phyloP scores from a whole-genome alignment of 2,113 vertebrate species.

The Rana temporaria region DNA sequence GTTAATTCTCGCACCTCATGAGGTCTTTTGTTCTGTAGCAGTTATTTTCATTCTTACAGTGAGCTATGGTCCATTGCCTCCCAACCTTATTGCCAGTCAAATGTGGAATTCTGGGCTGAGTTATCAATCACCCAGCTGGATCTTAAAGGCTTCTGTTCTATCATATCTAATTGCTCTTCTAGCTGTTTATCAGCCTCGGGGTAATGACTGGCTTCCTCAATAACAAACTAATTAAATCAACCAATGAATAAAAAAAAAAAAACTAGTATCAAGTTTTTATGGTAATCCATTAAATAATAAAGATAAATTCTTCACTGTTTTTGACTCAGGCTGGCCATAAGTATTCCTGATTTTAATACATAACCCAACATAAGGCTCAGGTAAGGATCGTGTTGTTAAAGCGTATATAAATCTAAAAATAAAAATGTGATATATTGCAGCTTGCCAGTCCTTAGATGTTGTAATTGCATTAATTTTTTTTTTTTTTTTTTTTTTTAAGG shows the following conservation, averaged over 20 bases:
- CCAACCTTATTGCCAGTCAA: conserved; percentile 66
- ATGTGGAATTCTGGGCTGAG: conserved; percentile 77
- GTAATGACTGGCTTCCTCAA: conserved; percentile 81
- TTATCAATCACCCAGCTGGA: conserved; percentile 86
- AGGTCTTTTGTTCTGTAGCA: not conserved
- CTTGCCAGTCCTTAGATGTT: no score
- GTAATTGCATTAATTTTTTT: no score
- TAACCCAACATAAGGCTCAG: no score
- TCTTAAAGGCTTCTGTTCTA: conserved; percentile 81
- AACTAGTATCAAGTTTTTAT: conserved; percentile 73
- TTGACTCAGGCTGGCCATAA: no score
- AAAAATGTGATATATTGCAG: no score
- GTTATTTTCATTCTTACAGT: conserved; percentile 28
- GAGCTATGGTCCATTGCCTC: conserved; percentile 22
- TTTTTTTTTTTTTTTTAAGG: no score
- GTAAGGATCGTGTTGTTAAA: no score
- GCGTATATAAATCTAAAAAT: no score
- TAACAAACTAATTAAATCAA: conserved; percentile 83
- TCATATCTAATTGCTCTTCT: conserved; percentile 86
- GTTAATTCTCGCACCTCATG: conserved; percentile 3
- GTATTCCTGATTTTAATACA: no score
- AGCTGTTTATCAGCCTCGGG: conserved; percentile 77
- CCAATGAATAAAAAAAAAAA: conserved; percentile 78
- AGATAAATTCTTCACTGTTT: no score
- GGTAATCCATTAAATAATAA: not conserved